These are phyloP conservation scores for Dryas iulia DNA, from an alignment of 1,140 invertebrate genomes.

Conservation along the genomic window DNA sequence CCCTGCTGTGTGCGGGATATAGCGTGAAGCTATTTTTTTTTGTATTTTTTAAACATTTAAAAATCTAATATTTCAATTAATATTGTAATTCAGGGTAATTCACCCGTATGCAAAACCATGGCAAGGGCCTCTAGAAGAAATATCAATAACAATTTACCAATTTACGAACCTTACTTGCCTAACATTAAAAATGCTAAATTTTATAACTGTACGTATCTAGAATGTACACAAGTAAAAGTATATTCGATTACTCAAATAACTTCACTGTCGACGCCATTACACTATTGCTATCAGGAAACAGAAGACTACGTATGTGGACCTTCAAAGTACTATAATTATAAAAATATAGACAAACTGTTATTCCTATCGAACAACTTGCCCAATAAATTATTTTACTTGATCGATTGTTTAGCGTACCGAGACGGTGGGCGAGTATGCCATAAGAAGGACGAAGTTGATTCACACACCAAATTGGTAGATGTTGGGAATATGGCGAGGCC, in stretches of 20 bases:
- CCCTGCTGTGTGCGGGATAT: too few relatives aligned
- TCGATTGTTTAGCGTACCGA: slow-evolving; percentile 61
- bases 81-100: slow-evolving; percentile 48
- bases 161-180: slow-evolving; percentile 57
- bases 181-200: slow-evolving; percentile 41
- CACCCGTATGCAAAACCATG: slow-evolving; percentile 43
- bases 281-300: slow-evolving; percentile 41
- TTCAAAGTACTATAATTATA: slow-evolving; percentile 53
- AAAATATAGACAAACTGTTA: slow-evolving; percentile 61
- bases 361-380: slow-evolving; percentile 55
- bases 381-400: slow-evolving; percentile 55
- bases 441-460: slow-evolving; percentile 48
- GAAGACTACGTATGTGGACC: slow-evolving; percentile 47
- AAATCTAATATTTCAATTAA: slow-evolving; percentile 24
- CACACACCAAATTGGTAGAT: slow-evolving; percentile 52
- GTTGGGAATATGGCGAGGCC: slow-evolving; percentile 52
- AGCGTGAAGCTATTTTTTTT: too few relatives aligned
- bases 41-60: too few relatives aligned
- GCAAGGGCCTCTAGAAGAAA: slow-evolving; percentile 24
- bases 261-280: slow-evolving; percentile 33
- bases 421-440: slow-evolving; percentile 59
- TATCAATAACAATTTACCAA: slow-evolving; percentile 38
- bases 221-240: slow-evolving; percentile 43
- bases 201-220: slow-evolving; percentile 45
- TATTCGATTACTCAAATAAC: slow-evolving; percentile 52